Percentiles rank a stretch among this genome's conserved stretches.
Evolutionary conservation across 2,113 vertebrate species (phyloP).

Genomic region (Cyanoramphus novaezelandiae): DNA sequence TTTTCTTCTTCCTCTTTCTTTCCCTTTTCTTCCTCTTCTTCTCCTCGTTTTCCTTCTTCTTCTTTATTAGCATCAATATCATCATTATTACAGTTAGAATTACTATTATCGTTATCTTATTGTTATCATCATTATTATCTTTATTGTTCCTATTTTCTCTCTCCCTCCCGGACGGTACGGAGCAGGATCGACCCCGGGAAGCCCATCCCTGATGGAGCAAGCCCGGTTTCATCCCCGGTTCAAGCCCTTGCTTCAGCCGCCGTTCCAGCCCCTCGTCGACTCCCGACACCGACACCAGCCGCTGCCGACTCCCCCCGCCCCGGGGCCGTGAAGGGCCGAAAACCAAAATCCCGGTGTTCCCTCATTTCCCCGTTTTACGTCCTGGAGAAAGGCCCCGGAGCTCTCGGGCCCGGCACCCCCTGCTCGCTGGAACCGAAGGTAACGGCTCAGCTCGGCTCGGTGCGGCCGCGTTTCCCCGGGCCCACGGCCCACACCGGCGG

Average conservation of each 20-base stretch:
- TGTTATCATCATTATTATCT: background rate
- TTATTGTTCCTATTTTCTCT: background rate
- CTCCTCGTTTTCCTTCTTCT: background rate
- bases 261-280: background rate
- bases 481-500: background rate
- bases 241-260: too few relatives aligned
- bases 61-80: background rate
- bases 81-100: background rate
- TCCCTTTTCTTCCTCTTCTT: background rate
- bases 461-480: too few relatives aligned
- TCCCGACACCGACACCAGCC: background rate
- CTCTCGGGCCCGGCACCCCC: background rate
- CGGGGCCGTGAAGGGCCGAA: too few relatives aligned
- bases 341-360: background rate
- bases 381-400: background rate
- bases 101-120: background rate
- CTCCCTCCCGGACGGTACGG: background rate
- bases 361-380: background rate
- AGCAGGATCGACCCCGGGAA: background rate
- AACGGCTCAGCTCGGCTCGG: background rate
- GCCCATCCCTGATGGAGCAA: background rate
- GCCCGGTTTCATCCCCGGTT: background rate
- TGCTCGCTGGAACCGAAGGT: background rate
- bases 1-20: background rate
- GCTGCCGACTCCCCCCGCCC: background rate